These are phyloP conservation scores for Nesogale talazaci DNA, from an alignment of 2,113 vertebrate species.

Conservation along the genomic window DNA sequence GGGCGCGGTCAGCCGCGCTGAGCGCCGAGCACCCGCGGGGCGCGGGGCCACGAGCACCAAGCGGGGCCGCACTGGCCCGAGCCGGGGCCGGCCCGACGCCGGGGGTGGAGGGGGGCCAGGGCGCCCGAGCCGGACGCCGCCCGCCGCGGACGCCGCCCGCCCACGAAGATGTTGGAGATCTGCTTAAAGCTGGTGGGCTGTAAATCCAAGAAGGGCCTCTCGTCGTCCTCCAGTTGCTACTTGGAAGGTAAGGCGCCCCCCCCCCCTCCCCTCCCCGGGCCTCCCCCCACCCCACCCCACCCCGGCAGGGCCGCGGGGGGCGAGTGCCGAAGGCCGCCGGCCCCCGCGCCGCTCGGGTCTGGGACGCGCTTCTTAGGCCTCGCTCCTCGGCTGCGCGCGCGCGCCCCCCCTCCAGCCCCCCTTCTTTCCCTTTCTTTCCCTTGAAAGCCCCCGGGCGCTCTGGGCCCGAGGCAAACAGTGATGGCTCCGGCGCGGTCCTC, in stretches of 20 bases:
- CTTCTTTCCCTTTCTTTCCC: not conserved
- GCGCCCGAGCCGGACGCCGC: not conserved
- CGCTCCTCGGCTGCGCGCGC: not conserved
- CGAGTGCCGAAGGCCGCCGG: not conserved
- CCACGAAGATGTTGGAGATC: conserved; percentile 99
- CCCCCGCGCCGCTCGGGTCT: not conserved
- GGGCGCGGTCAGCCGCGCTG: conserved; percentile 72
- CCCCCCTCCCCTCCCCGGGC: no score
- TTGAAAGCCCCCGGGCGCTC: not conserved
- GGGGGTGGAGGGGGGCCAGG: not conserved
- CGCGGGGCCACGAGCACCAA: conserved; percentile 36
- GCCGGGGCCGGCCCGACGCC: conserved; percentile 42
- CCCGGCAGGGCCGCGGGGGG: no score
- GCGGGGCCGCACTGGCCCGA: not conserved
- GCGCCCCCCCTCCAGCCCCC: fast-evolving
- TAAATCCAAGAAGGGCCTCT: conserved; percentile 98
- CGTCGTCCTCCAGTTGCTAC: conserved; percentile 98
- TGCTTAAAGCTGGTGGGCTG: conserved; percentile 99
- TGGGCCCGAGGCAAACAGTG: not conserved
- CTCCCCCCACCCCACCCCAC: no score
- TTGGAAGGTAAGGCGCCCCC: conserved; percentile 96
- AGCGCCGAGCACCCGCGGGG: conserved; percentile 22
- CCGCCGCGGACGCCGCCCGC: conserved; percentile 81
- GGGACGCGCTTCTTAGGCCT: conserved; percentile 73
- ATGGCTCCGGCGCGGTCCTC: not conserved